phyloP scores from a whole-genome alignment of 2,888 invertebrate genomes.

The Dicranocentrus wangi region DNA sequence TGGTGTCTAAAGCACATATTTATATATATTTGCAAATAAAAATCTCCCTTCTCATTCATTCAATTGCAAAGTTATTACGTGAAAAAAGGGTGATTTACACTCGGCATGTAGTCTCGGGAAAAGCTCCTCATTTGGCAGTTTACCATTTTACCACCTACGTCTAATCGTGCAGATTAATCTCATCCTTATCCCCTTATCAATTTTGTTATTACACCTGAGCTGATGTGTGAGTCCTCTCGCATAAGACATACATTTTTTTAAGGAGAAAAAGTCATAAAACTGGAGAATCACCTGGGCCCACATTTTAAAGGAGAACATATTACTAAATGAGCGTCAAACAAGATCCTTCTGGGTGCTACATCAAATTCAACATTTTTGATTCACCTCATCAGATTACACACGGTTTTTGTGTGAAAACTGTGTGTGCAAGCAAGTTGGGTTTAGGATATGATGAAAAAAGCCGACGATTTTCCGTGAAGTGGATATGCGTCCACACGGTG shows the following conservation, averaged over 20 bases:
- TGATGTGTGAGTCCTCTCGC: slow-evolving; percentile 8
- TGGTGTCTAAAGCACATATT: too few relatives aligned
- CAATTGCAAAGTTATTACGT: slow-evolving; percentile 53
- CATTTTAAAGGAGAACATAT: slow-evolving; percentile 5
- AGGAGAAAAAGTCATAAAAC: slow-evolving; percentile 67
- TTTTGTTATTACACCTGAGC: slow-evolving; percentile 45
- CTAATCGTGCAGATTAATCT: slow-evolving; percentile 63
- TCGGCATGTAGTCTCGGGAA: slow-evolving; percentile 30
- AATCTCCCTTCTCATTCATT: slow-evolving; percentile 32
- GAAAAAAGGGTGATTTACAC: slow-evolving; percentile 63
- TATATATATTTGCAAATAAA: too few relatives aligned
- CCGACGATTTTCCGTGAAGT: slow-evolving; percentile 3
- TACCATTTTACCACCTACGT: slow-evolving; percentile 61
- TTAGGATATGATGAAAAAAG: neutral
- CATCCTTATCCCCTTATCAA: slow-evolving; percentile 66
- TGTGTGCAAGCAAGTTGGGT: too few relatives aligned
- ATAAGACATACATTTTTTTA: slow-evolving; percentile 7
- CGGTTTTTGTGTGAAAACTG: too few relatives aligned
- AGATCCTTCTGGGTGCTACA: too few relatives aligned
- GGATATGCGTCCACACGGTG: neutral
- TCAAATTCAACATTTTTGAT: too few relatives aligned
- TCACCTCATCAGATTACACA: too few relatives aligned
- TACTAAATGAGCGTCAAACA: neutral
- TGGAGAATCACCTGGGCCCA: too few relatives aligned
- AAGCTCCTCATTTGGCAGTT: slow-evolving; percentile 61